Percentiles rank a stretch among this genome's conserved stretches.
Evolutionary conservation across 2,797 vertebrate species (phyloP).

Genomic region (Hyperoplus lanceolatus): DNA sequence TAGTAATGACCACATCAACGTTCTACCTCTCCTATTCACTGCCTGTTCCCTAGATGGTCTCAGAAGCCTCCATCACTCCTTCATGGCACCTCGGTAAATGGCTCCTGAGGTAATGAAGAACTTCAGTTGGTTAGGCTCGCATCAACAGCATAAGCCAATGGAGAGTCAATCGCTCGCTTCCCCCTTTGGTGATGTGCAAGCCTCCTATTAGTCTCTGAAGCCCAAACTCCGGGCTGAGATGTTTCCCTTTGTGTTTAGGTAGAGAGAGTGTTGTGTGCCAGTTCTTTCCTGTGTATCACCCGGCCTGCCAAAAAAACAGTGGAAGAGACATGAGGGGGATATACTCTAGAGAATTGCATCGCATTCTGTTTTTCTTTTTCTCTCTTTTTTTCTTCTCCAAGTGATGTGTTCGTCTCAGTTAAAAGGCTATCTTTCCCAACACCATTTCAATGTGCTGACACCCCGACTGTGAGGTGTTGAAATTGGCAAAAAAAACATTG

Average conservation of each 20-base stretch:
- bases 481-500: conserved; percentile 78
- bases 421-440: conserved; percentile 83
- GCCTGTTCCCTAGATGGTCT: conserved; percentile 67
- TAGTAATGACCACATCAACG: conserved; percentile 75
- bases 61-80: conserved; percentile 59
- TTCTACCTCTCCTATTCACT: conserved; percentile 63
- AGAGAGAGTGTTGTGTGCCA: conserved; percentile 78
- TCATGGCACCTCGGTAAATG: conserved; percentile 57
- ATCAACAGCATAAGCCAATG: conserved; percentile 69
- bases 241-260: conserved; percentile 80
- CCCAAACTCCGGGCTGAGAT: conserved; percentile 76
- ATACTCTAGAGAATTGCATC: conserved; percentile 83
- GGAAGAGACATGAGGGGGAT: conserved; percentile 75
- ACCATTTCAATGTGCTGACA: conserved; percentile 82
- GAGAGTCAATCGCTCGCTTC: conserved; percentile 64
- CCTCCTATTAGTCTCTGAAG: conserved; percentile 77
- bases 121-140: conserved; percentile 65
- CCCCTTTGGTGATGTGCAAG: conserved; percentile 70
- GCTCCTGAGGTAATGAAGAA: conserved; percentile 72
- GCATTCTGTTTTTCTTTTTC: conserved; percentile 79
- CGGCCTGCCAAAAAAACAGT: conserved; percentile 78
- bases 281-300: conserved; percentile 79
- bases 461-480: conserved; percentile 83
- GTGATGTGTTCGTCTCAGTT: conserved; percentile 82
- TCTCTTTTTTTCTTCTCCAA: conserved; percentile 56